Evolutionary conservation across 2,113 vertebrate genomes (phyloP).

Genomic region (Polypterus bichir): DNA sequence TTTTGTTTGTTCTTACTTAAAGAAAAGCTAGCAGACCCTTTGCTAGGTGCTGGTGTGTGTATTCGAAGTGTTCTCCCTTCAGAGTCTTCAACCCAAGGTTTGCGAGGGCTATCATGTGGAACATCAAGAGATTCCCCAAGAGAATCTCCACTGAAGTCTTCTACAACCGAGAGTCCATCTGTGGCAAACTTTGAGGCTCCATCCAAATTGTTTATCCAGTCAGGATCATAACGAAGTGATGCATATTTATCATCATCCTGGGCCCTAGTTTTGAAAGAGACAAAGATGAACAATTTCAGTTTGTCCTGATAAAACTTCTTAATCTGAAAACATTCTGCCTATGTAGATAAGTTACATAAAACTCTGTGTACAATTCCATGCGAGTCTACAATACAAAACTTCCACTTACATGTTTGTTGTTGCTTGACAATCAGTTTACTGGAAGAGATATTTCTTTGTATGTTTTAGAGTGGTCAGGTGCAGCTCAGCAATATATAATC

Average conservation of each 20-base stretch:
- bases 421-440: too few relatives aligned
- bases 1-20: neutral
- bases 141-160: conserved; percentile 4
- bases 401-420: too few relatives aligned
- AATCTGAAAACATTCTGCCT: conserved; percentile 2
- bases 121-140: conserved; percentile 13
- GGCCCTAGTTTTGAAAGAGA: conserved; percentile 18
- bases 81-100: neutral
- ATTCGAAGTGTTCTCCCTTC: conserved; percentile 2
- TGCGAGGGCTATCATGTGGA: conserved; percentile 1
- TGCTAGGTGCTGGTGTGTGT: neutral
- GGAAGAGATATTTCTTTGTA: too few relatives aligned
- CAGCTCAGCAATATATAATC: too few relatives aligned
- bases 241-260: conserved; percentile 40
- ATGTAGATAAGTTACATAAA: neutral
- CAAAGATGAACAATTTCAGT: too few relatives aligned
- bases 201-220: conserved; percentile 47
- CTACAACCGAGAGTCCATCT: neutral
- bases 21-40: conserved; percentile 1
- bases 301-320: too few relatives aligned
- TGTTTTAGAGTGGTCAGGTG: too few relatives aligned
- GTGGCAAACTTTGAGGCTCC: conserved; percentile 11
- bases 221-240: conserved; percentile 49
- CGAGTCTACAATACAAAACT: too few relatives aligned
- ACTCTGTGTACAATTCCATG: neutral